phyloP scores from a whole-genome alignment of 1,140 invertebrate genomes.

The Bombus soroeensis region DNA sequence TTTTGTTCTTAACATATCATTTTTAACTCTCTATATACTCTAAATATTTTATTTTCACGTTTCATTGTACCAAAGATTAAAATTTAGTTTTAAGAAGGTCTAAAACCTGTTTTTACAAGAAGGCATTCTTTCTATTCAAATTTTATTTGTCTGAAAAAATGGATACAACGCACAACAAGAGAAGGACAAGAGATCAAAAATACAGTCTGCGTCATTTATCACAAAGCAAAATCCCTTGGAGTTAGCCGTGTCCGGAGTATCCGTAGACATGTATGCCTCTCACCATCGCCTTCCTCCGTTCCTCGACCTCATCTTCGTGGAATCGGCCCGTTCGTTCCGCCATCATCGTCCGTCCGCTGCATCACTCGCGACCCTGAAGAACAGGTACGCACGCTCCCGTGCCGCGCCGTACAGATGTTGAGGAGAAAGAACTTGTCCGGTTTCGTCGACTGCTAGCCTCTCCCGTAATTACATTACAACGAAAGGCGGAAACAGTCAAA shows the following conservation, averaged over 20 bases:
- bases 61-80: not conserved
- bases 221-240: not conserved
- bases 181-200: not conserved
- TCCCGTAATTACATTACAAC: constrained; percentile 56
- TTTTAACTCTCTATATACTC: too few relatives aligned
- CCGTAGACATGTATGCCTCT: not conserved
- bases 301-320: constrained; percentile 29
- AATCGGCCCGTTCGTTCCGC: constrained; percentile 16
- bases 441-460: constrained; percentile 47
- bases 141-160: not conserved
- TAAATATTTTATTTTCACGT: not conserved
- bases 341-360: constrained; percentile 18
- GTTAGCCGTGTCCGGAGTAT: not conserved
- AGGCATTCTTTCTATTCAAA: not conserved
- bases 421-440: constrained; percentile 62
- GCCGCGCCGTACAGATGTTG: not conserved
- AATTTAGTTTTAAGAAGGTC: not conserved
- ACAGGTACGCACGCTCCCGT: constrained; percentile 33
- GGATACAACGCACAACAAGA: not conserved
- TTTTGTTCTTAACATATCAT: not conserved
- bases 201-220: not conserved
- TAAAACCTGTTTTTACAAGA: not conserved
- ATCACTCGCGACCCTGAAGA: constrained; percentile 41
- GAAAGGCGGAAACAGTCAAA: constrained; percentile 8
- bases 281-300: not conserved